A percentile compares a stretch with the other conserved stretches of the same genome.
Conservation (phyloP, 2,888 invertebrate genomes). For the Therioaphis trifolii region DNA sequence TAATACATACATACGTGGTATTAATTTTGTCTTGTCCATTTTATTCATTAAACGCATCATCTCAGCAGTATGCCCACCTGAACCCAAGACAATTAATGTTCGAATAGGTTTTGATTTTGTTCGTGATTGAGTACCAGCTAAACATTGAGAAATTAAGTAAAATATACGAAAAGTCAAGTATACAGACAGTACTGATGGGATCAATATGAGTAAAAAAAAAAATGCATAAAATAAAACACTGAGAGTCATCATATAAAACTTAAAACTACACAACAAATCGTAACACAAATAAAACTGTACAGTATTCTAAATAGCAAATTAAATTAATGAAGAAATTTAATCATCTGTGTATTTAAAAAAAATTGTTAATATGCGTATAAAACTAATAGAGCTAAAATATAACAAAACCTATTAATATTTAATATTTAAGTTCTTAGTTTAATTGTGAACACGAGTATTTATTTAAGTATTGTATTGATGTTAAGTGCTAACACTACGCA, state of each 20-base stretch:
- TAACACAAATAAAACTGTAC: too few relatives aligned
- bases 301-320: too few relatives aligned
- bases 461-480: too few relatives aligned
- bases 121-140: slow-evolving; percentile 44
- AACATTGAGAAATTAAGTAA: slow-evolving; percentile 23
- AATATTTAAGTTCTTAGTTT: neutral
- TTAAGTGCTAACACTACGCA: too few relatives aligned
- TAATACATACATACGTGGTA: slow-evolving; percentile 81
- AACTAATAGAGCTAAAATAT: neutral
- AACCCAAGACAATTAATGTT: slow-evolving; percentile 78
- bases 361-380: too few relatives aligned
- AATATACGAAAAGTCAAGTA: slow-evolving; percentile 37
- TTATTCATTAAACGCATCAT: slow-evolving; percentile 80
- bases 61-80: slow-evolving; percentile 96
- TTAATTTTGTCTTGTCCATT: slow-evolving; percentile 75
- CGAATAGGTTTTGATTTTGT: slow-evolving; percentile 61
- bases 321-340: neutral
- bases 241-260: slow-evolving; percentile 8
- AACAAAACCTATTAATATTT: neutral
- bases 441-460: neutral
- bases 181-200: neutral
- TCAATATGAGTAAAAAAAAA: neutral
- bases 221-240: too few relatives aligned
- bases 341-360: too few relatives aligned
- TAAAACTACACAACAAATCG: neutral